phyloP scores from a whole-genome alignment of 2,797 vertebrate species.

The Ataeniobius toweri region DNA sequence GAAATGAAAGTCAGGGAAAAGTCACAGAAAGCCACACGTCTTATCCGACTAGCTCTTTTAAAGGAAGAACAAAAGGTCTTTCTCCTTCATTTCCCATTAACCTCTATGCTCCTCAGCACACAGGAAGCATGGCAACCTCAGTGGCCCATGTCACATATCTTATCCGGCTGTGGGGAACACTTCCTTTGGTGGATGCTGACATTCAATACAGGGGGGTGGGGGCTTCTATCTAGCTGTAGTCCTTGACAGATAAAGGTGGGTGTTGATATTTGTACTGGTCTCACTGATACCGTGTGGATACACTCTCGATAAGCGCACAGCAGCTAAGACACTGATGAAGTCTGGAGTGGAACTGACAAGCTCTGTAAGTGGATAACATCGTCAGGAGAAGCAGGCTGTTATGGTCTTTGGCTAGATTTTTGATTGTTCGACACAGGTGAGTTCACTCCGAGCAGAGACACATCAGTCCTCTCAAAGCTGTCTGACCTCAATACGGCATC shows the following conservation, averaged over 20 bases:
- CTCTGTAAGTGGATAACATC: slow-evolving; percentile 58
- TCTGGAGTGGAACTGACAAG: slow-evolving; percentile 66
- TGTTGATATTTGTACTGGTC: slow-evolving; percentile 68
- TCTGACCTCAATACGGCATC: slow-evolving; percentile 16
- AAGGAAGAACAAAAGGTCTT: slow-evolving; percentile 76
- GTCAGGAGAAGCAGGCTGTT: slow-evolving; percentile 42
- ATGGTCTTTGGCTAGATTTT: slow-evolving; percentile 50
- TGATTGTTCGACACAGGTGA: slow-evolving; percentile 56
- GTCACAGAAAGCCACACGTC: slow-evolving; percentile 67
- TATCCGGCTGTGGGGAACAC: slow-evolving; percentile 62
- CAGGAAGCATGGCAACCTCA: slow-evolving; percentile 74
- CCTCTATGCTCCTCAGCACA: slow-evolving; percentile 69
- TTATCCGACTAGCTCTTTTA: slow-evolving; percentile 68
- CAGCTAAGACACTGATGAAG: slow-evolving; percentile 59
- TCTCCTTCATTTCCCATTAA: slow-evolving; percentile 79
- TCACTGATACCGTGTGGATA: slow-evolving; percentile 52
- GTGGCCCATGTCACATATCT: slow-evolving; percentile 78
- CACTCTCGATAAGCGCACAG: slow-evolving; percentile 54
- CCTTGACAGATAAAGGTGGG: slow-evolving; percentile 72
- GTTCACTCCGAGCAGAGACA: slow-evolving; percentile 25
- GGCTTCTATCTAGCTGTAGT: slow-evolving; percentile 56
- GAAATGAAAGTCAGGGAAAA: slow-evolving; percentile 74
- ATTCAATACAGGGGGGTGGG: slow-evolving; percentile 43
- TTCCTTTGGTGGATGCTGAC: slow-evolving; percentile 65
- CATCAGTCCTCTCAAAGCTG: slow-evolving; percentile 35